Evolutionary conservation across 1,140 invertebrate species (phyloP).

Genomic region (Nixonia krombeini): DNA sequence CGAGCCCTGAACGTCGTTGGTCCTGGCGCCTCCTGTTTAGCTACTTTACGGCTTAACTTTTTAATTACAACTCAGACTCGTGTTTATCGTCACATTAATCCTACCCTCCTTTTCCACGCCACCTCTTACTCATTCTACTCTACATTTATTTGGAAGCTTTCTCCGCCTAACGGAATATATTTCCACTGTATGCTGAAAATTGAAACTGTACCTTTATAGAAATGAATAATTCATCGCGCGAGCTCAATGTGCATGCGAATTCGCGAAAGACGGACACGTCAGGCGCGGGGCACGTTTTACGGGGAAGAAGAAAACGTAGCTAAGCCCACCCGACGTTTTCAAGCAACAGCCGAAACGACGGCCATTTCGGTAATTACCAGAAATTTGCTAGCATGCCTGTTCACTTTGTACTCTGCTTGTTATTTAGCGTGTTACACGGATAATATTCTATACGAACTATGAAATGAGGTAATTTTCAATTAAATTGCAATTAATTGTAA

Average conservation of each 20-base stretch:
- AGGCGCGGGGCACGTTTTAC: slow-evolving; percentile 9
- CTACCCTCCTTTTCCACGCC: slow-evolving; percentile 6
- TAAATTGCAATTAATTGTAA: neutral
- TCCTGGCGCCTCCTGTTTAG: slow-evolving; percentile 29
- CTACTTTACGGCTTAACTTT: slow-evolving; percentile 62
- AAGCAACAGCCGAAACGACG: neutral
- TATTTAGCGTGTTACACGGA: too few species aligned
- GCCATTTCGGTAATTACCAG: neutral
- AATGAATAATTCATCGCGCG: slow-evolving; percentile 26
- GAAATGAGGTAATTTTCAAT: neutral
- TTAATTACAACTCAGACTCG: slow-evolving; percentile 63
- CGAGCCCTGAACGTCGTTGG: too few species aligned
- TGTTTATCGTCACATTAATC: slow-evolving; percentile 54
- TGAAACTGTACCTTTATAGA: slow-evolving; percentile 20
- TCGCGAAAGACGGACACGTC: slow-evolving; percentile 9
- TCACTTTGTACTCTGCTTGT: too few species aligned
- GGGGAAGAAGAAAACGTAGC: neutral
- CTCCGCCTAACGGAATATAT: slow-evolving; percentile 1
- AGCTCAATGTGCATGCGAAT: slow-evolving; percentile 6
- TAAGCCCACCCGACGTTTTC: too few species aligned
- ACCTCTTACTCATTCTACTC: slow-evolving; percentile 17
- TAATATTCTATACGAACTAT: neutral
- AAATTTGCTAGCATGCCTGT: too few species aligned
- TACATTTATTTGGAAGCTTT: slow-evolving; percentile 21
- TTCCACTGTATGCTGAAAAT: slow-evolving; percentile 11